Percentiles rank a stretch among this genome's conserved stretches.
Evolutionary conservation across 1,140 invertebrate species (phyloP).

Genomic region (Aphaenogaster floridana): DNA sequence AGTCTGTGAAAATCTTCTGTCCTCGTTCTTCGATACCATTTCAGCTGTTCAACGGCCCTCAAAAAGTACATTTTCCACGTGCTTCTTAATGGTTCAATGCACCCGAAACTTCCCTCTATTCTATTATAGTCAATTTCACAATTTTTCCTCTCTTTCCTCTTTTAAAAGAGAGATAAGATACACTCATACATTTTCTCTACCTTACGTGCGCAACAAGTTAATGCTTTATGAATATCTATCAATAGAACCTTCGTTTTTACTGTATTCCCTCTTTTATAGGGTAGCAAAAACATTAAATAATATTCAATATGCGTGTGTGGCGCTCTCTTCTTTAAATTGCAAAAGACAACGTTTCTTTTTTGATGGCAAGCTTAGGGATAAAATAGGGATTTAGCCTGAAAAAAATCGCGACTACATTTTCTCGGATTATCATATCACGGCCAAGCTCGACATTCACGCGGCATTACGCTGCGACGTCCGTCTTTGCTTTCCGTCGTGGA

Average conservation of each 20-base stretch:
- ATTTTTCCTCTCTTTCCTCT: not conserved
- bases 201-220: not conserved
- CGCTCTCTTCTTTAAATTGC: not conserved
- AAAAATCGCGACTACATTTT: conserved; percentile 18
- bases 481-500: conserved; percentile 18
- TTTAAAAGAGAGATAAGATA: not conserved
- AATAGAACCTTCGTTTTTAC: not conserved
- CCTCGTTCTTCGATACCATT: conserved; percentile 30
- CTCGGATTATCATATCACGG: conserved; percentile 49
- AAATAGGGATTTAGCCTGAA: not conserved
- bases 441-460: not conserved
- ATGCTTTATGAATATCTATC: not conserved
- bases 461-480: conserved; percentile 29
- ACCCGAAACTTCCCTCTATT: conserved; percentile 1
- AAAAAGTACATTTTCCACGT: conserved; percentile 1
- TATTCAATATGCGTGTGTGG: not conserved
- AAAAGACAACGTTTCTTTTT: not conserved
- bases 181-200: not conserved
- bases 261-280: not conserved
- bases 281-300: not conserved
- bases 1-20: conserved; percentile 34
- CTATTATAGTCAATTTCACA: conserved; percentile 6
- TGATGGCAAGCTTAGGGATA: not conserved
- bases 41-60: not conserved
- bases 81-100: not conserved